Evolutionary conservation across 2,797 vertebrate genomes (phyloP), one percentile per base, ranked within the genome.

Genomic region (Pteropus rufus): DNA sequence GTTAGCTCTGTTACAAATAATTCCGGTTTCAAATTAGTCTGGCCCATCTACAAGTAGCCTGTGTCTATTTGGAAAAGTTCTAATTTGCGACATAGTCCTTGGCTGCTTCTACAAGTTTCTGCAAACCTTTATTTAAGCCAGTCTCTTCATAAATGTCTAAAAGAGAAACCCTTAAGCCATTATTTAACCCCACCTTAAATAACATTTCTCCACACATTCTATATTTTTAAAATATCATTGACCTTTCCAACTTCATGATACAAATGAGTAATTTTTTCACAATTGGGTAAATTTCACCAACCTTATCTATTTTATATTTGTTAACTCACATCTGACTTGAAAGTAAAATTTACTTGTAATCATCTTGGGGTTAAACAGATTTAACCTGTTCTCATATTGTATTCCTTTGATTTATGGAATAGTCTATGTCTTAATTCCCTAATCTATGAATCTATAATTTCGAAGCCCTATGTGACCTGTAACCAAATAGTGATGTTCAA

Each of bases 401-500:
- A 91, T 82, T 96, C 41, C 9, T 86, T 49, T 91, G 56, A 65
- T 62, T 58, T 94, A 1, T 87, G 79, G 34, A 95, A 10, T 79
- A 81, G 62, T 95, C 39, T 81, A 26, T 76, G 24, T 93, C n/a
- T 76, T 92, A 94, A 88, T 96, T 94, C 79, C 24, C 36, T 90
- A 12, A 90, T 90, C 46, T 52, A 56, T 97, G 81, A 36, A 58
- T 73, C 89, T 81, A 0, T 93, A 72, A 82, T 92, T 92, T 65
- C 75, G 21, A 95, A 92, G 72, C 9, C 31, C 24, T 49, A 36
- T 90, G 72, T 97, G 91, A 95, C 65, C 56, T 96, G 10, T 82
- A 93, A 82, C 94, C 49, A 92, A 75, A 92, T 92, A 89, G 19
- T 23, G 31, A 79, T 76, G 29, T 58, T 93, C 46, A 11, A 15